Percentiles rank a stretch among this genome's conserved stretches.
These are phyloP conservation scores for Montipora cactus DNA, from an alignment of 64 coral and sea anemone genomes.

Conservation along the genomic window DNA sequence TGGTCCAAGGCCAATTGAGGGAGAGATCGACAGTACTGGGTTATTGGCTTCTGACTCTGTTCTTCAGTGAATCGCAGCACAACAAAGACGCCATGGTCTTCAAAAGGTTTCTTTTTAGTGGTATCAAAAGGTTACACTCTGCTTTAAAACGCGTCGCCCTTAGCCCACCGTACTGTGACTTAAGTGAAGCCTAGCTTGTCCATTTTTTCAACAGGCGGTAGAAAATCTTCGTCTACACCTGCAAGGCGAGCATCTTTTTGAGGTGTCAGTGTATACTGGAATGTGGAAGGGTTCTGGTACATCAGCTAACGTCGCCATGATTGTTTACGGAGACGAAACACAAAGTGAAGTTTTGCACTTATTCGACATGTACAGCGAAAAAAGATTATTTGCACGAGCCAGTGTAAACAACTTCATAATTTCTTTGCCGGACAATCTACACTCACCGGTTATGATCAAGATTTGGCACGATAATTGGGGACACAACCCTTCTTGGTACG, in stretches of 20 bases:
- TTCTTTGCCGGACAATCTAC: conserved; percentile 66
- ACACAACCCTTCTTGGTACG: conserved; percentile 80
- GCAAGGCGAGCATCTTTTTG: conserved; percentile 44
- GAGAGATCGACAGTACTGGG: no score
- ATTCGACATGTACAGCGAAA: conserved; percentile 76
- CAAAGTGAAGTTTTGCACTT: conserved; percentile 65
- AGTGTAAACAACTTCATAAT: conserved; percentile 86
- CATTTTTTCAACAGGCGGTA: conserved; percentile 54
- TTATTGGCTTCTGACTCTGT: no score
- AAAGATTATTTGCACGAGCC: conserved; percentile 80
- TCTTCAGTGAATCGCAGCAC: no score
- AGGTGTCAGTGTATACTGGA: conserved; percentile 84
- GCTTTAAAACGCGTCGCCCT: no score
- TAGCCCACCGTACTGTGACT: no score
- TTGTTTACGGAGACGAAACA: conserved; percentile 74
- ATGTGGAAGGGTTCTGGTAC: conserved; percentile 93
- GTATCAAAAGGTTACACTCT: no score
- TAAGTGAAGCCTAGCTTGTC: conserved; percentile 7
- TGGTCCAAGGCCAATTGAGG: no score
- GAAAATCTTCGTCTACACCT: conserved; percentile 73
- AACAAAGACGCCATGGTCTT: no score
- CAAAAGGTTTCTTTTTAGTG: no score
- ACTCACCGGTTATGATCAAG: conserved; percentile 63
- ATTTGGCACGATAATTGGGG: conserved; percentile 90
- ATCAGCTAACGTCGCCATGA: conserved; percentile 77